Evolutionary conservation across 2,888 invertebrate species (phyloP), one percentile per base, ranked within the genome.

Genomic region (Caenorhabditis plicata): DNA sequence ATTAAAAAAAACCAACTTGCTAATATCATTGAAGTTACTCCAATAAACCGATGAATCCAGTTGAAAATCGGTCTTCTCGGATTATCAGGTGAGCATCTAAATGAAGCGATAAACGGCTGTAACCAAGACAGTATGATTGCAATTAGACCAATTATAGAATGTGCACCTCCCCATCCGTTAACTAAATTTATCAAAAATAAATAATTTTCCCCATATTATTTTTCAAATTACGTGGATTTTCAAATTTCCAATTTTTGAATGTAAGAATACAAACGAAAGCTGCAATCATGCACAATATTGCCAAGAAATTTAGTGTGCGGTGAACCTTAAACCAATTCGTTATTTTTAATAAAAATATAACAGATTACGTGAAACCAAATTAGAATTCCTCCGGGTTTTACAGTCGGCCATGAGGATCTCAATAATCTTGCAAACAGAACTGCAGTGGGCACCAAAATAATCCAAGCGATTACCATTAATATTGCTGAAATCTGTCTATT

Each of bases 291-390:
- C 67, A 38, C 8, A 44, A 47, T 15, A 66, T 64, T 38, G 54
- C 73, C 31, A 69, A 38, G 19, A 71, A 33, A 38, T 73, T 73
- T 20, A 50, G 58, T 2, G 63, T 57, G 5, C 73, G 58, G 29
- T 73, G 73, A 15, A 71, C 60, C 69, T 71, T 56, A 35, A 58
- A 39, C 13, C 11, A 51, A 20, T 11, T 20, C 7, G 2, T 23
- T 33, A 20, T 27, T 27, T 47, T 31, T 48, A 32, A 36, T 4
- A 23, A 29, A 25, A 13, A 32, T n/a, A 15, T 13, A 29, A 29
- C 7, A 22, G 27, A 57, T 36, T 29, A 71, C 68, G 49, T 72
- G 73, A 69, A 71, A 73, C 73, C 73, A 73, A 9, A 73, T 64
- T 9, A 67, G 52, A 7, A 73, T 47, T 19, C 73, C 73, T 33